These are phyloP conservation scores for zebrafish (Danio rerio) DNA, from an alignment of 2,113 vertebrate species.

Conservation along the genomic window DNA sequence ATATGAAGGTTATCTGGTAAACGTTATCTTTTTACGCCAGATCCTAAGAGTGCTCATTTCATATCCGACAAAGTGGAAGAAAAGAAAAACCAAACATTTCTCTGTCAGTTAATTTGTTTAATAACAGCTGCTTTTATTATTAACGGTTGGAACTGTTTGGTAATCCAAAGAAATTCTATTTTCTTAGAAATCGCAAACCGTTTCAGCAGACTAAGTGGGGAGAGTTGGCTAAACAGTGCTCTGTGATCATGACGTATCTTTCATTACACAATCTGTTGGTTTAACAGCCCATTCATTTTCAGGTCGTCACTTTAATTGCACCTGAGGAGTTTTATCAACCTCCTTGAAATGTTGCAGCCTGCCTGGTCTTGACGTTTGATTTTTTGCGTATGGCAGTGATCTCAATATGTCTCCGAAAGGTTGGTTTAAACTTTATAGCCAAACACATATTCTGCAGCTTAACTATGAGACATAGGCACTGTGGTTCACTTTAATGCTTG, in stretches of 20 bases:
- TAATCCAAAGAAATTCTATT: background rate
- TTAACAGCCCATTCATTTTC: slow-evolving; percentile 37
- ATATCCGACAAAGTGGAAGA: background rate
- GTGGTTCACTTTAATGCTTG: background rate
- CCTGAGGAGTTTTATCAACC: slow-evolving; percentile 29
- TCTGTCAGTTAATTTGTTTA: slow-evolving; percentile 25
- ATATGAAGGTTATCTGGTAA: slow-evolving; percentile 43
- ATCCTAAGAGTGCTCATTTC: slow-evolving; percentile 16
- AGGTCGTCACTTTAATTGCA: background rate
- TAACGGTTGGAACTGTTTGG: slow-evolving; percentile 12
- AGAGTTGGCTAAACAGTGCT: background rate
- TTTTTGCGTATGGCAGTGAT: slow-evolving; percentile 26
- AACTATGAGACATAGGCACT: background rate
- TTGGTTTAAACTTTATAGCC: background rate
- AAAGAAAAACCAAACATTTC: slow-evolving; percentile 23
- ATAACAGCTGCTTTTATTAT: slow-evolving; percentile 18
- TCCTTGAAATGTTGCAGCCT: slow-evolving; percentile 35
- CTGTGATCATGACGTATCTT: slow-evolving; percentile 16
- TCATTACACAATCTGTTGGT: slow-evolving; percentile 46
- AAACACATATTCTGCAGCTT: background rate
- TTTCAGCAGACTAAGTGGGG: background rate
- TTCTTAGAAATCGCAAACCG: background rate
- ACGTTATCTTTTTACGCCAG: slow-evolving; percentile 40
- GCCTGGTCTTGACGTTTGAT: slow-evolving; percentile 43
- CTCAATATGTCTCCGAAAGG: slow-evolving; percentile 13